Evolutionary conservation across 1,140 invertebrate genomes (phyloP).

Genomic region (Trichonephila clavipes): DNA sequence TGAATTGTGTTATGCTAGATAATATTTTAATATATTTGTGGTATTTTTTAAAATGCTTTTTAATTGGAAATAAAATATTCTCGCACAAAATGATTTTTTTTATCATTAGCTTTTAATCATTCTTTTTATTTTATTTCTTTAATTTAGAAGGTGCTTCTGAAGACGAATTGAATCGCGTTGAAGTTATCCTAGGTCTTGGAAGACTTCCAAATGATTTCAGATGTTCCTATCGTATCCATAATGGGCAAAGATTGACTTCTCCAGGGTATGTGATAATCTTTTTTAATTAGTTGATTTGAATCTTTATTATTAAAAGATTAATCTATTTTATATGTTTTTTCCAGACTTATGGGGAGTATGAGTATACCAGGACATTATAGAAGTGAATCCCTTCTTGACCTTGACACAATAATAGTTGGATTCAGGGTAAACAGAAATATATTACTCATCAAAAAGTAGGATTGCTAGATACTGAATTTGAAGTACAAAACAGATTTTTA

Average conservation of each 20-base stretch:
- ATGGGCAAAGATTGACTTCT: slow-evolving; percentile 78
- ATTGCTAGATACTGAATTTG: neutral
- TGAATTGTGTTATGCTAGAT: too few relatives aligned
- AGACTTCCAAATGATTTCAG: slow-evolving; percentile 78
- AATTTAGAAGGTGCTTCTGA: slow-evolving; percentile 78
- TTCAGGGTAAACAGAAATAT: slow-evolving; percentile 63
- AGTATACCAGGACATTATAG: slow-evolving; percentile 71
- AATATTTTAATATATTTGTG: too few relatives aligned
- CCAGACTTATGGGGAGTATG: slow-evolving; percentile 77
- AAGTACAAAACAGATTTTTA: neutral
- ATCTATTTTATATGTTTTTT: slow-evolving; percentile 10
- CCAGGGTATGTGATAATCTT: slow-evolving; percentile 71
- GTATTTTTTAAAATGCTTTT: too few relatives aligned
- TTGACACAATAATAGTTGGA: slow-evolving; percentile 70
- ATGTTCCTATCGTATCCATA: slow-evolving; percentile 79
- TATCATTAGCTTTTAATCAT: too few relatives aligned
- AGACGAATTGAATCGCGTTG: slow-evolving; percentile 77
- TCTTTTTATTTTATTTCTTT: neutral
- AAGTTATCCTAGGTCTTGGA: slow-evolving; percentile 76
- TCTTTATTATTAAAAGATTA: neutral
- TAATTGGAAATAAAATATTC: too few relatives aligned
- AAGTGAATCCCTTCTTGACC: slow-evolving; percentile 73
- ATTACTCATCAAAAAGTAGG: neutral
- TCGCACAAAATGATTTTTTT: too few relatives aligned
- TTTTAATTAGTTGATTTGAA: neutral